phyloP scores from a whole-genome alignment of 2,797 vertebrate species.

The Syncerus caffer region DNA sequence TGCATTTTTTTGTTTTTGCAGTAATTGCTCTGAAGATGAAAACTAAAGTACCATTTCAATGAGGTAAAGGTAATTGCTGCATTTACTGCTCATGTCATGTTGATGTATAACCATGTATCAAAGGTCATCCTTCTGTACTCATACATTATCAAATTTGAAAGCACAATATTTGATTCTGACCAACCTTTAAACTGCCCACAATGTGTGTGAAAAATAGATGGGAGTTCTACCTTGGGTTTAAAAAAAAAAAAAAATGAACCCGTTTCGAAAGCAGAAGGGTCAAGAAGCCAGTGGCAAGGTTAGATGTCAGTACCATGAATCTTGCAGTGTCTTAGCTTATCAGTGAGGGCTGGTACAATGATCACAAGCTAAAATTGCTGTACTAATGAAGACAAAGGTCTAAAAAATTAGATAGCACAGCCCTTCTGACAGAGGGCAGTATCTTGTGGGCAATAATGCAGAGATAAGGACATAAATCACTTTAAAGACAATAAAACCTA shows the following conservation, averaged over 20 bases:
- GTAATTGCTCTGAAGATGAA: slow-evolving; percentile 81
- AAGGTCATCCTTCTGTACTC: slow-evolving; percentile 99
- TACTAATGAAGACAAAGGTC: slow-evolving; percentile 94
- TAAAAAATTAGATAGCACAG: slow-evolving; percentile 83
- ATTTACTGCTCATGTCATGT: slow-evolving; percentile 95
- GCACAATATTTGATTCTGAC: slow-evolving; percentile 92
- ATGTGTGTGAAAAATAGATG: slow-evolving; percentile 85
- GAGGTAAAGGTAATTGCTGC: slow-evolving; percentile 90
- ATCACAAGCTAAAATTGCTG: slow-evolving; percentile 94
- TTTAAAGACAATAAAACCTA: slow-evolving; percentile 74
- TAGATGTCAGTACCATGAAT: slow-evolving; percentile 89
- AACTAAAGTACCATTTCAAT: slow-evolving; percentile 80
- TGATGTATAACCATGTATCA: slow-evolving; percentile 96
- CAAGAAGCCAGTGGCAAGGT: slow-evolving; percentile 92
- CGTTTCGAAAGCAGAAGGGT: slow-evolving; percentile 93
- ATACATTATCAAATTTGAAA: slow-evolving; percentile 99
- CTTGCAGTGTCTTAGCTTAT: slow-evolving; percentile 92
- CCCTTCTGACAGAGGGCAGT: slow-evolving; percentile 80
- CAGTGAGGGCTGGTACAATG: slow-evolving; percentile 93
- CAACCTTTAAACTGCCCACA: slow-evolving; percentile 88
- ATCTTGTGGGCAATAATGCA: slow-evolving; percentile 77
- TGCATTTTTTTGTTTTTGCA: slow-evolving; percentile 68
- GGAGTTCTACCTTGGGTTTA: slow-evolving; percentile 77
- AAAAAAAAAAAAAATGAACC: slow-evolving; percentile 83
- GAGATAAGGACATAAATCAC: slow-evolving; percentile 84